A percentile compares a stretch with the other conserved stretches of the same genome.
phyloP scores from a whole-genome alignment of 1,140 invertebrate genomes.

The Euura lappo region DNA sequence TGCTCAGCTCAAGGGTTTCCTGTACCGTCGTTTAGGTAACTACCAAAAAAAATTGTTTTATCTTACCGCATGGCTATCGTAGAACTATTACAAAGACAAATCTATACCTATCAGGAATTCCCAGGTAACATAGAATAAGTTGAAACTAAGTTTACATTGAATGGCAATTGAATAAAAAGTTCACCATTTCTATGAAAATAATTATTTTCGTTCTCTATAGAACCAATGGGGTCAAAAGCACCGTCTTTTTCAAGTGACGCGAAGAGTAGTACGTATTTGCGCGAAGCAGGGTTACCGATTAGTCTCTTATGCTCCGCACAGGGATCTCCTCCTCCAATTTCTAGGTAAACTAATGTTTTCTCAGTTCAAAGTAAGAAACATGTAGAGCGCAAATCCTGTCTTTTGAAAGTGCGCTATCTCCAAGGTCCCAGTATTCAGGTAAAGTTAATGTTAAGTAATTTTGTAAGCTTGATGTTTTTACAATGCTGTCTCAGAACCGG shows the following conservation, averaged over 20 bases:
- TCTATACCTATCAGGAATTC: not conserved
- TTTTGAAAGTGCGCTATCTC: not conserved
- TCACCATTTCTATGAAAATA: conserved; percentile 14
- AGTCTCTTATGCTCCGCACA: conserved; percentile 65
- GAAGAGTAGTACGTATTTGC: conserved; percentile 68
- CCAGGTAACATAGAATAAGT: not conserved
- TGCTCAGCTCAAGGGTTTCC: conserved; percentile 75
- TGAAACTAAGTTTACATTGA: not conserved
- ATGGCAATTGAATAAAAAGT: conserved; percentile 4
- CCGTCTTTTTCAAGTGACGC: conserved; percentile 72
- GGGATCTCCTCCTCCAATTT: conserved; percentile 60
- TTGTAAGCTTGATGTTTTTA: conserved; percentile 10
- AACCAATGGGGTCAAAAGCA: conserved; percentile 71
- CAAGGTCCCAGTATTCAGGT: conserved; percentile 66
- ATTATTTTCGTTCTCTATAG: conserved; percentile 54
- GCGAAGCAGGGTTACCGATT: conserved; percentile 40
- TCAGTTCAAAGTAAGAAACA: not conserved
- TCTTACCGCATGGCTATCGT: not conserved
- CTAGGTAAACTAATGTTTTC: conserved; percentile 53
- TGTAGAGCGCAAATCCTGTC: not conserved
- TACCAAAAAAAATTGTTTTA: conserved; percentile 24
- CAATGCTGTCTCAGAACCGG: conserved; percentile 61
- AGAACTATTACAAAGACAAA: not conserved
- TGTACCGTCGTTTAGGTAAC: conserved; percentile 71
- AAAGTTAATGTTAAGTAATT: conserved; percentile 22